These are phyloP conservation scores for Neolamprologus tretocephalus DNA, from an alignment of 2,113 vertebrate species.

Conservation along the genomic window DNA sequence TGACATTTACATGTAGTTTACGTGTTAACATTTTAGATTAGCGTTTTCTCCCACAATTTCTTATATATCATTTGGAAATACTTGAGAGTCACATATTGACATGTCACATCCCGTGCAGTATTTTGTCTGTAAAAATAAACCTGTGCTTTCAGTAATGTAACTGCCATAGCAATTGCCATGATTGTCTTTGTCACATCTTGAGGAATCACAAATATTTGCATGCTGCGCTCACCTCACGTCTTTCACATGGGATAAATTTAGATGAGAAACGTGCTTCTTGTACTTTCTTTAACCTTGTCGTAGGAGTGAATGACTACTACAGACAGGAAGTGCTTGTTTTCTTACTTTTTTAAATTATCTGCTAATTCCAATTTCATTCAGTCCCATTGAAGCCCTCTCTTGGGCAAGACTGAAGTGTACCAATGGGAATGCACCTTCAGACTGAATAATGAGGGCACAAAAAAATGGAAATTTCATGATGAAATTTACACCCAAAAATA, in stretches of 20 bases:
- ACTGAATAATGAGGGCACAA: constrained; percentile 29
- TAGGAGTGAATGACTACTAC: neutral
- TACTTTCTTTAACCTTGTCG: neutral
- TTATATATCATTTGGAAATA: neutral
- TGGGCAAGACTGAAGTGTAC: constrained; percentile 5
- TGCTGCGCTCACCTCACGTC: neutral
- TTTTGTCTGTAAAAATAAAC: neutral
- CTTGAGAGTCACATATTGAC: neutral
- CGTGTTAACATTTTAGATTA: neutral
- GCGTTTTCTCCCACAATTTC: neutral
- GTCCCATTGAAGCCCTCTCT: constrained; percentile 14
- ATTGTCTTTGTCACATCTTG: neutral
- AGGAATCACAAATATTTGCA: neutral
- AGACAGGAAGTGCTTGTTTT: neutral
- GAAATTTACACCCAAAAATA: constrained; percentile 52
- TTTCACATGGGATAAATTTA: neutral
- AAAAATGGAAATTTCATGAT: constrained; percentile 53
- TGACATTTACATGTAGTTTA: neutral
- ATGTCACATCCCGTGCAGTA: neutral
- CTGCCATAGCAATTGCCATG: neutral
- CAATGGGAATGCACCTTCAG: constrained; percentile 13
- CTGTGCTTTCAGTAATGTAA: neutral
- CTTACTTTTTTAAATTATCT: neutral
- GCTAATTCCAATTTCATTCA: neutral
- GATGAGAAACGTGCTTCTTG: neutral